phyloP scores from a whole-genome alignment of 1,140 invertebrate genomes.

The Danaus plexippus region DNA sequence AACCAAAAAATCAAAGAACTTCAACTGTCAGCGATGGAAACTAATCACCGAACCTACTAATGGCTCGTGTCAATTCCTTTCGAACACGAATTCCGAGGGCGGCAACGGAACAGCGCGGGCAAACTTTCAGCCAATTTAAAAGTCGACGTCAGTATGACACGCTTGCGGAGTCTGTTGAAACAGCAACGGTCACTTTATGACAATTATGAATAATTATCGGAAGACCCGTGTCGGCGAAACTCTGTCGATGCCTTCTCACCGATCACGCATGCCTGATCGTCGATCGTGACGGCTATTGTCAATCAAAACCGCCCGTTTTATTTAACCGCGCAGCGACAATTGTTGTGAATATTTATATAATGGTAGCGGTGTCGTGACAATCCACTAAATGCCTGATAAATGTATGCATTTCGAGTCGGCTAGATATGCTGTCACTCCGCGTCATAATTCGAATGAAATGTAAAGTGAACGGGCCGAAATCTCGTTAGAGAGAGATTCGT shows the following conservation, averaged over 20 bases:
- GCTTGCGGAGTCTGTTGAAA: constrained; percentile 30
- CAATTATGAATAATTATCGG: constrained; percentile 2
- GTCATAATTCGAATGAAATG: constrained; percentile 42
- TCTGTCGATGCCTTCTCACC: constrained; percentile 38
- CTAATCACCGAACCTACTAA: constrained; percentile 48
- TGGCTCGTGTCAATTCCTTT: constrained; percentile 50
- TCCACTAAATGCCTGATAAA: constrained; percentile 53
- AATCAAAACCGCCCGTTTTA: constrained; percentile 44
- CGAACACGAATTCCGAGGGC: constrained; percentile 35
- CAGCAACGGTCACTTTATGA: constrained; percentile 21
- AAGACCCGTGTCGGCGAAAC: constrained; percentile 32
- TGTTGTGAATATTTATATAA: constrained; percentile 65
- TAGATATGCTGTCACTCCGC: constrained; percentile 38
- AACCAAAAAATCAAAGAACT: constrained; percentile 36
- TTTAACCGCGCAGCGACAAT: constrained; percentile 49
- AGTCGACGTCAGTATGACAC: constrained; percentile 39
- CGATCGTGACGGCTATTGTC: constrained; percentile 52
- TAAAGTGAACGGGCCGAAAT: constrained; percentile 47
- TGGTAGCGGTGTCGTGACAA: constrained; percentile 46
- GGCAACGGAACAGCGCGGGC: constrained; percentile 48
- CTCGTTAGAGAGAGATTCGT: constrained; percentile 42
- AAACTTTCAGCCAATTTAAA: constrained; percentile 42
- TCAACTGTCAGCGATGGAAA: constrained; percentile 38
- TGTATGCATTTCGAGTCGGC: constrained; percentile 51
- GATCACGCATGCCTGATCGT: constrained; percentile 54